phyloP scores from a whole-genome alignment of 2,888 invertebrate species.

The Drosophila mulleri region DNA sequence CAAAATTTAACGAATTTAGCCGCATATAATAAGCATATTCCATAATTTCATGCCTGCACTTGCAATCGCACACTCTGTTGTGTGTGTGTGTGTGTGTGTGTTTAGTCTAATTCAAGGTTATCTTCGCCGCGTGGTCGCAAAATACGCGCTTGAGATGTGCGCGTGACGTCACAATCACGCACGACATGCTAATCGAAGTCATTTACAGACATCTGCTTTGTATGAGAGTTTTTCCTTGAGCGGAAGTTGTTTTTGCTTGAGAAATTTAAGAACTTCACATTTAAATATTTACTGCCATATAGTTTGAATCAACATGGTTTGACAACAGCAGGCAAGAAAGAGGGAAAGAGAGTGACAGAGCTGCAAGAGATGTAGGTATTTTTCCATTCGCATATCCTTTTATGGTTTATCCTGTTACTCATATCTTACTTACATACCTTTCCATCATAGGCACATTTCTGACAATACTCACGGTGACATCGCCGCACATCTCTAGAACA shows the following conservation, averaged over 20 bases:
- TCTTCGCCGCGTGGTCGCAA: conserved; percentile 49
- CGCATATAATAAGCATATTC: conserved; percentile 28
- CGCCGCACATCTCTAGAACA: not conserved
- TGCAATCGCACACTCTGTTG: conserved; percentile 14
- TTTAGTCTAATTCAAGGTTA: conserved; percentile 61
- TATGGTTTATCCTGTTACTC: not conserved
- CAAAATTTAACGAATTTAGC: conserved; percentile 26
- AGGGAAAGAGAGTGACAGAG: too few relatives aligned
- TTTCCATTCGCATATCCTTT: not conserved
- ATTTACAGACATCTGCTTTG: not conserved
- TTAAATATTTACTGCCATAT: not conserved
- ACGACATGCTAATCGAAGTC: conserved; percentile 6
- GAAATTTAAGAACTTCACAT: not conserved
- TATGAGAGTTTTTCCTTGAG: not conserved
- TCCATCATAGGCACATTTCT: not conserved
- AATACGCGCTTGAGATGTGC: conserved; percentile 35
- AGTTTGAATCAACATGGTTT: not conserved
- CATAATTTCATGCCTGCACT: conserved; percentile 43
- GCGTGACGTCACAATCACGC: conserved; percentile 34
- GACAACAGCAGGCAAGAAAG: too few relatives aligned
- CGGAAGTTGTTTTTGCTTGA: conserved; percentile 1
- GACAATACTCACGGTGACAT: not conserved
- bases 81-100: not conserved
- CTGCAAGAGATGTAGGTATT: not conserved
- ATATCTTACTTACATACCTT: not conserved